Conservation (phyloP, 1,140 invertebrate species). For the Tetramorium simillimum region DNA sequence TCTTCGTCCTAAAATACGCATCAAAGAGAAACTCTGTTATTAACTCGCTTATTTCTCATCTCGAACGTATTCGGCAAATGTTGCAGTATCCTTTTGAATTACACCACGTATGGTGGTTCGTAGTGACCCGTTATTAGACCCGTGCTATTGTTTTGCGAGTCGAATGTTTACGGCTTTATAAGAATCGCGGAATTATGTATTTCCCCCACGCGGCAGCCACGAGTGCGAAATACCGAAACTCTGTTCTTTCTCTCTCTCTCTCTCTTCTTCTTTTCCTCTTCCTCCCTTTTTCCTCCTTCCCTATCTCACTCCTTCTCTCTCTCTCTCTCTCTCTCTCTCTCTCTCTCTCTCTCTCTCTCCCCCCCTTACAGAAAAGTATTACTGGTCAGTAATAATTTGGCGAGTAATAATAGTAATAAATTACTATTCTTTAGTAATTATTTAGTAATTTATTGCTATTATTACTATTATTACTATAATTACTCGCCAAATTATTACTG, state of each 20-base stretch:
- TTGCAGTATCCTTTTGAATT: conserved; percentile 8
- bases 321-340: not conserved
- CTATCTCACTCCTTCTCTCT: not conserved
- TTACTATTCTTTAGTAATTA: too few relatives aligned
- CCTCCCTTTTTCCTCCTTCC: too few relatives aligned
- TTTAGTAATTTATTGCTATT: too few relatives aligned
- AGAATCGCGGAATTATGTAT: conserved; percentile 1
- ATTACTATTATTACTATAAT: too few relatives aligned
- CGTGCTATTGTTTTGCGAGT: not conserved
- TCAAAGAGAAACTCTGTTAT: not conserved
- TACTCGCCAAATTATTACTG: too few relatives aligned
- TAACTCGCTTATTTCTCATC: conserved; percentile 17
- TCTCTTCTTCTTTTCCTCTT: too few relatives aligned
- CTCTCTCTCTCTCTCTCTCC: not conserved
- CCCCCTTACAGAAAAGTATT: too few relatives aligned
- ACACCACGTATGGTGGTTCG: too few relatives aligned
- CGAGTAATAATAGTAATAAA: too few relatives aligned
- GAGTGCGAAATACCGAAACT: conserved; percentile 29
- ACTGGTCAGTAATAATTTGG: too few relatives aligned
- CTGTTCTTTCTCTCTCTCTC: not conserved
- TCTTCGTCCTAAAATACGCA: not conserved
- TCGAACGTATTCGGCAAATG: not conserved
- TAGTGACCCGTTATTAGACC: not conserved
- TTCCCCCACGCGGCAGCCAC: not conserved
- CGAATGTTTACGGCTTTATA: conserved; percentile 17